Percentiles rank a stretch among this genome's conserved stretches.
phyloP scores from a whole-genome alignment of 1,140 invertebrate species.

The Drosophila sucinea region DNA sequence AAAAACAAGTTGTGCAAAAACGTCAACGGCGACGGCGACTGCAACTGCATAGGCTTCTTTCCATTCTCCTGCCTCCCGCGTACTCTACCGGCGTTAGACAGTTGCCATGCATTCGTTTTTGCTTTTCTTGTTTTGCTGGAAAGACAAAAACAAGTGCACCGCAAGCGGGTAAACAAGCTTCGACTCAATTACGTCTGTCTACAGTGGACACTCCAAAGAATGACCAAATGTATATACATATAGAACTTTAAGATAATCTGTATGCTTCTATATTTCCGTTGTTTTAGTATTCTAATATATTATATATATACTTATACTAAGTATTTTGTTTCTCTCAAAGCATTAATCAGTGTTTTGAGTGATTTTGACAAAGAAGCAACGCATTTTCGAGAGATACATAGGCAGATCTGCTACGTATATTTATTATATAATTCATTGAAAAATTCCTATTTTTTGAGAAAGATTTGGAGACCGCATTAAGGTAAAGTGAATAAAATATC shows the following conservation, averaged over 20 bases:
- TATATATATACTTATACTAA: no score
- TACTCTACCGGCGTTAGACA: background rate
- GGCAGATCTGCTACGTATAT: no score
- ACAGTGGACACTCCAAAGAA: slow-evolving; percentile 18
- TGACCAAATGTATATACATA: background rate
- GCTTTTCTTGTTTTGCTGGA: slow-evolving; percentile 27
- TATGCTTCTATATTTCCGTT: background rate
- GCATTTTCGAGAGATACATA: no score
- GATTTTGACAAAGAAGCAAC: no score
- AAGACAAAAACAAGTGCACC: slow-evolving; percentile 62
- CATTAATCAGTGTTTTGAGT: no score
- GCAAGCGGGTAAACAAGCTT: slow-evolving; percentile 55
- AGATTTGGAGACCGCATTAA: no score
- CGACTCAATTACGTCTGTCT: slow-evolving; percentile 18
- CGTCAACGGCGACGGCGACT: slow-evolving; percentile 35
- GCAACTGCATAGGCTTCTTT: slow-evolving; percentile 46
- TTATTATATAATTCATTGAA: no score
- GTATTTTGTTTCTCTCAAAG: no score
- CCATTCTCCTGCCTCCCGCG: background rate
- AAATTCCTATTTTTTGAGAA: no score
- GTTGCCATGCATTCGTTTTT: slow-evolving; percentile 59
- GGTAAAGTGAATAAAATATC: no score
- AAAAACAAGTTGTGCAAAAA: slow-evolving; percentile 61
- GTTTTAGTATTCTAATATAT: no score
- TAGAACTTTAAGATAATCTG: background rate